phyloP scores from a whole-genome alignment of 1,140 invertebrate genomes.

The Globodera ellingtonae region DNA sequence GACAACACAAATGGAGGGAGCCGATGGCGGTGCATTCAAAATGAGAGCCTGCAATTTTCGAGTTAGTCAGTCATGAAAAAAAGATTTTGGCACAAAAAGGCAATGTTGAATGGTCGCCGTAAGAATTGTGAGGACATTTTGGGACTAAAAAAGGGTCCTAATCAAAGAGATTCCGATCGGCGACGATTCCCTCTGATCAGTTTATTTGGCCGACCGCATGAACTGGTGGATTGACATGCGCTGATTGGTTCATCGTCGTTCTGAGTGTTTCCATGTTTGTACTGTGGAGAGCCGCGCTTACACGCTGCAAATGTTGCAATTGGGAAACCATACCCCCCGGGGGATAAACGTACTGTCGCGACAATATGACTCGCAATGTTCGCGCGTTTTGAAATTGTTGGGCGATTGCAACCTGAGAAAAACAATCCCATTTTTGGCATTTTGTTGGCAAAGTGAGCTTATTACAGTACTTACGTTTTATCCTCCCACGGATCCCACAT shows the following conservation, averaged over 20 bases:
- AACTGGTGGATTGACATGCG: conserved; percentile 58
- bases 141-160: too few species aligned
- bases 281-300: conserved; percentile 64
- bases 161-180: too few species aligned
- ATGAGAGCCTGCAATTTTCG: conserved; percentile 29
- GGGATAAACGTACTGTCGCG: conserved; percentile 55
- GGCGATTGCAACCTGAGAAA: conserved; percentile 55
- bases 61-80: too few species aligned
- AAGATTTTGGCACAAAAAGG: too few species aligned
- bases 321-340: not conserved
- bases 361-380: conserved; percentile 64
- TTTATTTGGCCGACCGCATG: conserved; percentile 42
- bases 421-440: not conserved
- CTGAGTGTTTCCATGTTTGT: conserved; percentile 49
- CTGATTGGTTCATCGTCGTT: conserved; percentile 63
- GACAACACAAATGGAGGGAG: conserved; percentile 63
- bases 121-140: too few species aligned
- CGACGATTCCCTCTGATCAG: too few species aligned
- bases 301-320: conserved; percentile 47
- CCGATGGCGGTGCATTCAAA: conserved; percentile 63
- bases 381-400: conserved; percentile 64
- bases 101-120: too few species aligned
- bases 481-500: conserved; percentile 66
- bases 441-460: not conserved
- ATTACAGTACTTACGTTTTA: conserved; percentile 35